Evolutionary conservation across 2,888 invertebrate genomes (phyloP), one percentile per base, ranked within the genome.

Genomic region (Micoletzkya japonica): DNA sequence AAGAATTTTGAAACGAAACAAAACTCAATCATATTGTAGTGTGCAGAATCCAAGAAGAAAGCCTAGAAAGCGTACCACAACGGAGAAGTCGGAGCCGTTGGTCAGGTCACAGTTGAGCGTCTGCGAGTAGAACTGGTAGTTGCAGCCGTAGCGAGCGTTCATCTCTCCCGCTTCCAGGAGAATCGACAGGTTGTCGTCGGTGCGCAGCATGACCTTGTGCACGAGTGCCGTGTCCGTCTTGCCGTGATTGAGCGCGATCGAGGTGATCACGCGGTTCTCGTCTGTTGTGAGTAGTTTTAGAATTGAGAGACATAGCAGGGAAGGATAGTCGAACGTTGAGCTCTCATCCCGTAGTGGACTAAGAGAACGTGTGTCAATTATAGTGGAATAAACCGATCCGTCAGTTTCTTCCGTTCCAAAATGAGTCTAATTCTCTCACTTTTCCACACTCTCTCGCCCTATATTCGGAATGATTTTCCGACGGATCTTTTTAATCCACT

Each of bases 71-170:
- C 34, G 1, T 36, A 67, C 67, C 67, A 67, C 57, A 4, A 56
- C 32, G 2, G 36, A 56, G 57, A 67, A 67, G n/a, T 67, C 67
- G 20, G 2, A 24, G 24, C 56, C 61, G 28, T 61, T 52, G 1
- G 52, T 70, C 50, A 49, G 30, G n/a, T 75, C 71, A 63, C 81
- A 81, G 32, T 66, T 74, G 70, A 81, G 77, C 56, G 75, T 71
- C 63, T 80, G 79, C 0, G 81, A 79, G 66, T 74, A 76, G 73
- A 75, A 81, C 69, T 79, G 75, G 69, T 73, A 81, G 14, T 37
- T 39, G 68, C 68, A 39, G 26, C 57, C 58, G 34, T 26, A 44
- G 17, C 44, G n/a, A 32, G 30, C 32, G 1, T 26, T 28, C 24
- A 28, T 50, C 4, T 49, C 50, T 6, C 49, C 63, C 0, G 63